Percentiles rank a stretch among this genome's conserved stretches.
phyloP scores from a whole-genome alignment of 2,797 vertebrate genomes.

The Neoniphon sammara region DNA sequence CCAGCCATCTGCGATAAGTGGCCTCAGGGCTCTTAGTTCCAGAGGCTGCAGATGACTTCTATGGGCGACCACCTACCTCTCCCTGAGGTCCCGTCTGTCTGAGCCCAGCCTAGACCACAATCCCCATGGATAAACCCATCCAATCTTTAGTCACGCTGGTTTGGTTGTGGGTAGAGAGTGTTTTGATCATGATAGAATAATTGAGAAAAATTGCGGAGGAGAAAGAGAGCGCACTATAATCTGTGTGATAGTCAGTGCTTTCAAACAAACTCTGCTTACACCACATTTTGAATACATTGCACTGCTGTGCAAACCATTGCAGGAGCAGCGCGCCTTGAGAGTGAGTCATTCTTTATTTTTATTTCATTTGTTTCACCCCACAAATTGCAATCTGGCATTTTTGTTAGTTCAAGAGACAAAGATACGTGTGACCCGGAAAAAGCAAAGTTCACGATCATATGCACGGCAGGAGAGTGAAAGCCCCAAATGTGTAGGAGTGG shows the following conservation, averaged over 20 bases:
- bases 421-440: constrained; percentile 55
- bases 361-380: constrained; percentile 42
- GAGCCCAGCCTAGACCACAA: constrained; percentile 66
- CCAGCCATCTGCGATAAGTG: constrained; percentile 66
- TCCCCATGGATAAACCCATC: constrained; percentile 64
- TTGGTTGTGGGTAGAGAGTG: constrained; percentile 61
- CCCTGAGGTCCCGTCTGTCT: constrained; percentile 76
- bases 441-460: constrained; percentile 49
- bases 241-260: constrained; percentile 57
- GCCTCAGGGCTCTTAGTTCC: constrained; percentile 61
- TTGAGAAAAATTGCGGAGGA: constrained; percentile 64
- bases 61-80: constrained; percentile 73
- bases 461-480: constrained; percentile 65
- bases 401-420: constrained; percentile 46
- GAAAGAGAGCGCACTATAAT: constrained; percentile 63
- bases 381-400: constrained; percentile 49
- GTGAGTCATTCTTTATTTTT: constrained; percentile 43
- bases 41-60: constrained; percentile 74
- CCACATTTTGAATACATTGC: constrained; percentile 45
- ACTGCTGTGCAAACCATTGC: constrained; percentile 38
- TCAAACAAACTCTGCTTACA: constrained; percentile 56
- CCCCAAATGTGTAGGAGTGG: constrained; percentile 55
- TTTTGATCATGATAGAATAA: constrained; percentile 76
- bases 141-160: constrained; percentile 72
- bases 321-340: constrained; percentile 17